These are phyloP conservation scores for Masnerella sp. DNA, from an alignment of 2,888 invertebrate species.

Conservation along the genomic window DNA sequence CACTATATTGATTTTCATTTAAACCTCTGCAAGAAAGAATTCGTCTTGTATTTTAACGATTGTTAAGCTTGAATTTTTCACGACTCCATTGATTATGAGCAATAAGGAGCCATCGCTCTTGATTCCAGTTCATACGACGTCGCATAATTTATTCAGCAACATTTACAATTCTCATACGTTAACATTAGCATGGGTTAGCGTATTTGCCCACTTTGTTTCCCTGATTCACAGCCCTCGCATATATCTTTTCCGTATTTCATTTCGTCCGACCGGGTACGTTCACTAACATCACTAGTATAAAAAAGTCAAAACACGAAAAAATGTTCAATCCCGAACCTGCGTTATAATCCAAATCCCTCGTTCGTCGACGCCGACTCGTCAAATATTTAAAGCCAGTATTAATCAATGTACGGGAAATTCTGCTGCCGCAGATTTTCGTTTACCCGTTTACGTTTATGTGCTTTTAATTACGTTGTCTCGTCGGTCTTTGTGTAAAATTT, in stretches of 20 bases:
- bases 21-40: too few species aligned
- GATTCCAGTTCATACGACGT: too few species aligned
- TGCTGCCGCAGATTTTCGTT: conserved; percentile 24
- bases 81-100: too few species aligned
- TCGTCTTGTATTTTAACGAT: too few species aligned
- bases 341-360: conserved; percentile 36
- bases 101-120: too few species aligned
- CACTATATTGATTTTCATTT: too few species aligned
- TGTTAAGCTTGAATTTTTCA: too few species aligned
- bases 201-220: conserved; percentile 5
- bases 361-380: conserved; percentile 30
- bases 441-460: conserved; percentile 21
- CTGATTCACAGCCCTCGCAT: background rate
- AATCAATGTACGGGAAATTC: conserved; percentile 38
- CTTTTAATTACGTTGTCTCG: conserved; percentile 16
- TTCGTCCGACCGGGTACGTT: conserved; percentile 10
- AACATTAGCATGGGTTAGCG: conserved; percentile 1
- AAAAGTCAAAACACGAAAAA: conserved; percentile 34
- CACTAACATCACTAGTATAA: conserved; percentile 17
- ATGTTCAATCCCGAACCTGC: conserved; percentile 19
- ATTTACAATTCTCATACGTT: conserved; percentile 1
- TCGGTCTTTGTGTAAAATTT: conserved; percentile 9
- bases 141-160: background rate
- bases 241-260: conserved; percentile 12
- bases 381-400: conserved; percentile 42